Base-by-base conservation (phyloP, 2,797 vertebrate genomes). In the Geotrypetes seraphini region DNA sequence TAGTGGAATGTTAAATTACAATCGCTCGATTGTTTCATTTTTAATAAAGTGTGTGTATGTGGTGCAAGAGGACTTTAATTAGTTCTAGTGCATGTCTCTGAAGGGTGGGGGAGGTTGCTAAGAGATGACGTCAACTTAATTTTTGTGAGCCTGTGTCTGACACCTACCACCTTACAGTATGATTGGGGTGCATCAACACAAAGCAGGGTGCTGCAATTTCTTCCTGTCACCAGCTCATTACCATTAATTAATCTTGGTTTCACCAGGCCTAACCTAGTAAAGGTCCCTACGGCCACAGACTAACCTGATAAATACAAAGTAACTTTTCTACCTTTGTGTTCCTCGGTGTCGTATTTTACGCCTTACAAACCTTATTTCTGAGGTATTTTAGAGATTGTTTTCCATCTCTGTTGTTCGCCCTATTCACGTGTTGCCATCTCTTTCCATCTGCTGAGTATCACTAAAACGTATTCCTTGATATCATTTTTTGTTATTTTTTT, bases 141-240 rank as follows among this genome's bases (percentile, higher is more conserved):
- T 23, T 9, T 7, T n/a, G n/a, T n/a, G n/a, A n/a, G 10, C 31
- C 38, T 42, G 37, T 19, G 34, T 47, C 23, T 30, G 26, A 23
- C 17, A 59, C 48, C 53, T 69, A 51, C 39, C 56, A 49, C 49
- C 63, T 54, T 40, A 43, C 35, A 23, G 39, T 36, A 50, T 28
- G 42, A 31, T 12, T 12, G 36, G 32, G 28, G 35, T 33, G 22
- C 16, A 2, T 36, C 34, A 27, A 39, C n/a, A 50, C 31, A 40
- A 33, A 44, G 28, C 25, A 50, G 47, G 29, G 10, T 8, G 3
- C 40, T 57, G 15, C 55, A 47, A 55, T 59, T 66, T 62, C 39
- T 39, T 53, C 33, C 27, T 50, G 51, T 70, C 53, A 48, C 28
- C 25, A 41, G 0, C 30, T 62, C 31, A 15, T 58, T 49, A 25